A percentile compares a stretch with the other conserved stretches of the same genome.
Evolutionary conservation across 2,888 invertebrate genomes (phyloP).

Genomic region (Parnassius apollo): DNA sequence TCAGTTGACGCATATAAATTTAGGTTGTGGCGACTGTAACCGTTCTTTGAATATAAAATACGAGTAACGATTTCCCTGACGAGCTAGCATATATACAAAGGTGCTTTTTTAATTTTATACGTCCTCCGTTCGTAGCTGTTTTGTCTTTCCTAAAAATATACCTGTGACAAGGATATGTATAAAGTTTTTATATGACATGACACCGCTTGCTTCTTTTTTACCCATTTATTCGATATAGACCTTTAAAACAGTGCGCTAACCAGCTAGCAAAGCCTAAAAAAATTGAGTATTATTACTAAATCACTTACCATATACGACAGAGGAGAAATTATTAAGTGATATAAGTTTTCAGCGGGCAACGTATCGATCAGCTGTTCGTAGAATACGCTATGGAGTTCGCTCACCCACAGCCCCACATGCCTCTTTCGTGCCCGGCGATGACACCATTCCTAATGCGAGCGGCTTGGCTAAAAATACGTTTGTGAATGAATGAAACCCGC

Average conservation of each 20-base stretch:
- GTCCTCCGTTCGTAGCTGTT: background rate
- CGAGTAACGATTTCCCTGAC: conserved; percentile 30
- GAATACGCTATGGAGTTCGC: conserved; percentile 59
- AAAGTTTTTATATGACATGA: background rate
- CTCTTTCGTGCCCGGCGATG: conserved; percentile 44
- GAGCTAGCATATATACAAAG: conserved; percentile 23
- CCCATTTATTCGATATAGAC: too few species aligned
- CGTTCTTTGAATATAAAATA: conserved; percentile 45
- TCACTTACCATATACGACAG: too few species aligned
- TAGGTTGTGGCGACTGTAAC: conserved; percentile 28
- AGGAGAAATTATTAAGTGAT: conserved; percentile 3
- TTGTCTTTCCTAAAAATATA: conserved; percentile 3
- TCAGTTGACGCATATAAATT: conserved; percentile 42
- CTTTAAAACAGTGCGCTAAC: too few species aligned
- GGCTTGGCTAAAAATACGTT: conserved; percentile 62
- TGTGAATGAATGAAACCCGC: conserved; percentile 48
- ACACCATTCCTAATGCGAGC: conserved; percentile 57
- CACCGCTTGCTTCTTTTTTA: too few species aligned
- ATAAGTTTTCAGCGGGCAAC: conserved; percentile 33
- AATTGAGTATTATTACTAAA: too few species aligned
- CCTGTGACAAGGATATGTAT: background rate
- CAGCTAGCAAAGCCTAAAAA: too few species aligned
- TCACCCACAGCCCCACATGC: conserved; percentile 58
- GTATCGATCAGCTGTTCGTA: conserved; percentile 72
- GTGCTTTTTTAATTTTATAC: conserved; percentile 22